These are phyloP conservation scores for Aulostomus chinensis DNA, from an alignment of 2,797 vertebrate species.

Conservation along the genomic window DNA sequence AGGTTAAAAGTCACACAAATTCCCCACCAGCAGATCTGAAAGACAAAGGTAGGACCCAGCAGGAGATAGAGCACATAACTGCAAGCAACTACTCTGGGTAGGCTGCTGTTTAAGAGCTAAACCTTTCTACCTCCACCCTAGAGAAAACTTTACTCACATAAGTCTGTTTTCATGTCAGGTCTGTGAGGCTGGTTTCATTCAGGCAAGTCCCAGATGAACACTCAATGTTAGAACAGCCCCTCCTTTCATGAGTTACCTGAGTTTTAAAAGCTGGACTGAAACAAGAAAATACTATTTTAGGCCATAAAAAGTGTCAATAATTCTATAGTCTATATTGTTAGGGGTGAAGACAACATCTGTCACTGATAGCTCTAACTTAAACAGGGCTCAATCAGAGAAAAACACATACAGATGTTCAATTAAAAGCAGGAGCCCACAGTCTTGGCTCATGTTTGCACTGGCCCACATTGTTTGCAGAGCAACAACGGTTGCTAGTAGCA, in stretches of 20 bases:
- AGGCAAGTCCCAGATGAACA: slow-evolving; percentile 46
- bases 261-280: slow-evolving; percentile 37
- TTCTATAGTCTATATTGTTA: slow-evolving; percentile 38
- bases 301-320: slow-evolving; percentile 30
- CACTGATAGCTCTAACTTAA: slow-evolving; percentile 64
- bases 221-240: slow-evolving; percentile 31
- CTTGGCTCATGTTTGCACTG: slow-evolving; percentile 87
- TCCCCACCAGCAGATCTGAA: slow-evolving; percentile 71
- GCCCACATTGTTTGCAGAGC: slow-evolving; percentile 96
- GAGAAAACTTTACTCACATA: slow-evolving; percentile 39
- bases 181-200: slow-evolving; percentile 43
- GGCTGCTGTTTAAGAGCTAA: slow-evolving; percentile 47
- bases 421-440: slow-evolving; percentile 83
- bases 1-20: slow-evolving; percentile 81
- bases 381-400: slow-evolving; percentile 80
- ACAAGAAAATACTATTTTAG: slow-evolving; percentile 14
- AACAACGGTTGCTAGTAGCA: slow-evolving; percentile 93
- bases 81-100: slow-evolving; percentile 37
- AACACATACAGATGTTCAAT: slow-evolving; percentile 94
- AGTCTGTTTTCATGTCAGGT: slow-evolving; percentile 19
- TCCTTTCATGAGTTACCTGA: slow-evolving; percentile 45
- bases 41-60: slow-evolving; percentile 73
- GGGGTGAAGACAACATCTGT: slow-evolving; percentile 58
- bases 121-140: slow-evolving; percentile 20
- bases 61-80: slow-evolving; percentile 52